Evolutionary conservation across 2,113 vertebrate species (phyloP), one percentile per base, ranked within the genome.

Genomic region (Gila orcuttii): DNA sequence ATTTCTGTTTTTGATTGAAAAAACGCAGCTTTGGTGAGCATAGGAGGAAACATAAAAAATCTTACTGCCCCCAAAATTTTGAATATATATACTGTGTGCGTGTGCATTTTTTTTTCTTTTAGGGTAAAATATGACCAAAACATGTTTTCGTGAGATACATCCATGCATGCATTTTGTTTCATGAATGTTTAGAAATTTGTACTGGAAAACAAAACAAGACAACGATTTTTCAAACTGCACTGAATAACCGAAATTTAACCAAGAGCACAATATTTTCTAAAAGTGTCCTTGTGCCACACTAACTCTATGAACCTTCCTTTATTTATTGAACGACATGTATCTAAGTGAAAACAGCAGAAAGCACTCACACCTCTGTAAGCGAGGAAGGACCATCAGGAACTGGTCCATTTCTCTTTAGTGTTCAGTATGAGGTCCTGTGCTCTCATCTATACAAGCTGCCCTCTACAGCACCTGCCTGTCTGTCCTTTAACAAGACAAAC

Each of bases 401-500:
- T 52, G 66, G 62, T 59, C 42, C 66, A 68, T 55, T 57, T 68
- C 8, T 15, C 55, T 80, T 73, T 36, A 71, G 52, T 86, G 62
- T 28, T 79, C 77, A 15, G 66, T 21, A 64, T 69, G 31, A 55
- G 79, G 86, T 85, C 77, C 45, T 50, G 69, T 60, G 52, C 79
- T 64, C 60, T 85, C 62, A 86, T 85, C 52, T 76, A 73, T 73
- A 78, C 66, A 55, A 85, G 79, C 42, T 85, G 84, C 73, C 79
- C 84, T 83, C 62, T 71, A 25, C 62, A 73, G 39, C 83, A 85
- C 87, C 87, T 79, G 84, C 79, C 79, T 71, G 76, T 57, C 52
- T 60, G 50, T 50, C 69, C 87, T 86, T 83, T 86, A 85, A 86
- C 60, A n/a, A 86, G 87, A 82, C 62, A 78, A 79, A 88, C 74